Evolutionary conservation across 1,140 invertebrate species (phyloP).

Genomic region (Neelides sp.): DNA sequence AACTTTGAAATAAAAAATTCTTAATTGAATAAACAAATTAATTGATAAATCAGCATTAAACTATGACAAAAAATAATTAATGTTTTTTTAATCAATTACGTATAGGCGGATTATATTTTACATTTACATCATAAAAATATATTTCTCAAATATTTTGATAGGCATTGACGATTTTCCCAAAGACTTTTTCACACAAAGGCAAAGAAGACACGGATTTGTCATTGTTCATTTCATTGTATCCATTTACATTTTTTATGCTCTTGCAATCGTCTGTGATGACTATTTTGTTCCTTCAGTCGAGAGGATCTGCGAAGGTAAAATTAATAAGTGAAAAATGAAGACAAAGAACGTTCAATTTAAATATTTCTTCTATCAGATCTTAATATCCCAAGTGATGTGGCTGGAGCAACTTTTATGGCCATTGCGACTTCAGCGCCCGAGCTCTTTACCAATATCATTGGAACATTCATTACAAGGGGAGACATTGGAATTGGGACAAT

Average conservation of each 20-base stretch:
- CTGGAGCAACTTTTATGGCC: conserved; percentile 83
- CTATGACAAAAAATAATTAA: too few relatives aligned
- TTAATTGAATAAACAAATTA: too few relatives aligned
- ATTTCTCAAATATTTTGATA: too few relatives aligned
- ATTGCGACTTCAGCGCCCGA: conserved; percentile 79
- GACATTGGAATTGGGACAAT: conserved; percentile 75
- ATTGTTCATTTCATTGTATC: conserved; percentile 37
- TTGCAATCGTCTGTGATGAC: conserved; percentile 34
- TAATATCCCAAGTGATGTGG: conserved; percentile 54
- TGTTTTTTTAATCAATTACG: too few relatives aligned
- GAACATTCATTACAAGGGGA: conserved; percentile 60
- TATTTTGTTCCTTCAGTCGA: conserved; percentile 37
- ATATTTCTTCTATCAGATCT: conserved; percentile 34
- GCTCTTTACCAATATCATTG: conserved; percentile 77
- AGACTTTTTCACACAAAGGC: conserved; percentile 36
- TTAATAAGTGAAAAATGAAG: too few relatives aligned
- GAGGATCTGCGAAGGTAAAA: conserved; percentile 33
- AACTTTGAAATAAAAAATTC: too few relatives aligned
- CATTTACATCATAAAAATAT: too few relatives aligned
- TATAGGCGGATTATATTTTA: too few relatives aligned
- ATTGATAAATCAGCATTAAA: too few relatives aligned
- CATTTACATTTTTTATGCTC: conserved; percentile 34
- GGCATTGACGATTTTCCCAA: conserved; percentile 36
- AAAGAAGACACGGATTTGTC: conserved; percentile 33
- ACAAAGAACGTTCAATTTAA: not conserved